These are phyloP conservation scores for Hydropotes inermis DNA, from an alignment of 2,113 vertebrate genomes.

Conservation along the genomic window DNA sequence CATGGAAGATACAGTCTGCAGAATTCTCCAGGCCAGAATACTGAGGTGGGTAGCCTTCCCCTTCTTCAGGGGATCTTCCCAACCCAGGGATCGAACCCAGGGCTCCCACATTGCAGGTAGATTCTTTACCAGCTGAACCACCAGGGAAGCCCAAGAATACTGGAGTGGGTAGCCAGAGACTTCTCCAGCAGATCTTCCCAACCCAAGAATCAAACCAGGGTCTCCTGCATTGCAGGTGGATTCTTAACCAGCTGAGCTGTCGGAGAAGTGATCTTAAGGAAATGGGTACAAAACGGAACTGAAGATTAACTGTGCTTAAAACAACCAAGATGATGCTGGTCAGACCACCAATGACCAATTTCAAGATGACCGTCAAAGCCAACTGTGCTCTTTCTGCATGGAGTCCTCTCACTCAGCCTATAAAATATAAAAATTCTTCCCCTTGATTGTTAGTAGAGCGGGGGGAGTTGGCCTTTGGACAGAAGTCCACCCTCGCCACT, in stretches of 20 bases:
- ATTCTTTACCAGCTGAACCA: background rate
- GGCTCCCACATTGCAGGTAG: accelerated
- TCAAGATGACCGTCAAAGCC: background rate
- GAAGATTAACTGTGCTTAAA: background rate
- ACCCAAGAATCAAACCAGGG: background rate
- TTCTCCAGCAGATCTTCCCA: accelerated
- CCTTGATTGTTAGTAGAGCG: accelerated
- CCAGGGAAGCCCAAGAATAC: background rate
- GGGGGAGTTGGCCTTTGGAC: background rate
- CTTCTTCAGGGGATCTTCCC: background rate
- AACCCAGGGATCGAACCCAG: background rate
- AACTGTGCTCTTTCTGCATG: background rate
- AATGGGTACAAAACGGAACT: background rate
- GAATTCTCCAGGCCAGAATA: background rate
- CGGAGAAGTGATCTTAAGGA: background rate
- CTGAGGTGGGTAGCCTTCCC: background rate
- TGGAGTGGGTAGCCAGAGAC: background rate
- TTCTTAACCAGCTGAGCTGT: background rate
- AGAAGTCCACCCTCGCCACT: background rate
- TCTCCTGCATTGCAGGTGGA: accelerated
- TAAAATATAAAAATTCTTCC: background rate
- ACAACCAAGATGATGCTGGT: background rate
- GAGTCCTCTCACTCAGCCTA: background rate
- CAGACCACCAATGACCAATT: background rate
- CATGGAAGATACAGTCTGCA: background rate